Base-by-base conservation (phyloP, 2,888 invertebrate genomes). In the Pseudococcus longispinus region DNA sequence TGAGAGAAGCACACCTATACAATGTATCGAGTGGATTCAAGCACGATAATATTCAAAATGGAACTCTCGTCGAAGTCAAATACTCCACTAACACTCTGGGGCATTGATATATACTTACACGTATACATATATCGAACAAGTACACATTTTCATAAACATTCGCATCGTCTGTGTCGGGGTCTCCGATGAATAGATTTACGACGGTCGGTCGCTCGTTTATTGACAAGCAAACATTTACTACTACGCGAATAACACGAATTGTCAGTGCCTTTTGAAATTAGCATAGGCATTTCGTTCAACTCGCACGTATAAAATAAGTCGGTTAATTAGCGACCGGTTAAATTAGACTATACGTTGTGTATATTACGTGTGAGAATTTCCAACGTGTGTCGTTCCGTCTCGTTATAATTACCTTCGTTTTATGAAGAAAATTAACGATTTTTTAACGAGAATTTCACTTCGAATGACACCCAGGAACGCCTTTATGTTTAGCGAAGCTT, bases 361-460 rank as follows among this genome's bases (percentile, higher is more conserved):
- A 70, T 70, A 70, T 18, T 70, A 70, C 70, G 70, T 70, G 70
- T 26, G 70, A 70, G 70, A 70, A 70, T 70, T 70, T 29, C 70
- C 15, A 70, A 15, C 26, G 70, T 70, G 29, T 70, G 70, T 70
- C 18, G 60, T 60, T 60, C 6, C 60, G 60, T 60, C n/a, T n/a
- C 60, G 60, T 29, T 70, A 70, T 70, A 70, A 70, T 70, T 70
- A 70, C 70, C 70, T 70, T 70, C 29, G 29, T 70, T 32, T 29
- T 70, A 70, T 60, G 60, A 60, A 60, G 23, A 70, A 29, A 70
- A 70, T 70, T 70, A 70, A 70, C 70, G 70, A 70, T 70, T 70
- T 70, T 70, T 70, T 70, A 29, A 70, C 29, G 70, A 29, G 29
- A 70, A 70, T 70, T 70, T 70, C 29, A 26, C 26, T 29, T 8